Evolutionary conservation across 1,140 invertebrate genomes (phyloP), one percentile per base, ranked within the genome.

Genomic region (Xylocopa sonorina): DNA sequence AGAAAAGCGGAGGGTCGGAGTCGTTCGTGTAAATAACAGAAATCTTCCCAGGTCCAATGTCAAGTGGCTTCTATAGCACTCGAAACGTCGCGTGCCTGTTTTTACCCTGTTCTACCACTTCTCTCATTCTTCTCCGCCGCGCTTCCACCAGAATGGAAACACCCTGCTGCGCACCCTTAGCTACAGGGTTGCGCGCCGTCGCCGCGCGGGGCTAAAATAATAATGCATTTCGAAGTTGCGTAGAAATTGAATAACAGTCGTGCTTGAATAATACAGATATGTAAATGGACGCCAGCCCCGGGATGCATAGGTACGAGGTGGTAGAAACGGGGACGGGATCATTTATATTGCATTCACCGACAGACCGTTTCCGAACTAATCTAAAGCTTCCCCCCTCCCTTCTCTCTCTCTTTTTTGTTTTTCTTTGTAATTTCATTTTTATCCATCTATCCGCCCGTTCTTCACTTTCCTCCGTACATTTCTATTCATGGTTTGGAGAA

Each of bases 241-340:
- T 89, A 89, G 90, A 91, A 92, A 92, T 92, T 92, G 90, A 92
- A 92, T 92, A 92, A 91, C 88, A 91, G 89, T 87, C 88, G 86
- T 85, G 89, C 85, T 91, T 92, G 90, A 92, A 92, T 92, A 92
- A 92, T 92, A 92, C 86, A 92, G 90, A 89, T 91, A 92, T 91
- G 91, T 90, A 92, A 91, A 92, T 92, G 89, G 74, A 67, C 67
- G 62, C 64, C 60, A 67, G 79, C 29, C 46, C 51, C 27, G 67
- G 66, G n/a, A n/a, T n/a, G n/a, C n/a, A 51, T 80, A 32, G 68
- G 60, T 43, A 64, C 41, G 51, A 48, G 75, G 18, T 53, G 71
- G 55, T 50, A 66, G 75, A 46, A 51, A 50, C 55, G 63, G 41
- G 62, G 87, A 82, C 75, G 71, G 85, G 83, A 84, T 88, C 88